Evolutionary conservation across 2,888 invertebrate species (phyloP).

Genomic region (Drosophila fungiperda): DNA sequence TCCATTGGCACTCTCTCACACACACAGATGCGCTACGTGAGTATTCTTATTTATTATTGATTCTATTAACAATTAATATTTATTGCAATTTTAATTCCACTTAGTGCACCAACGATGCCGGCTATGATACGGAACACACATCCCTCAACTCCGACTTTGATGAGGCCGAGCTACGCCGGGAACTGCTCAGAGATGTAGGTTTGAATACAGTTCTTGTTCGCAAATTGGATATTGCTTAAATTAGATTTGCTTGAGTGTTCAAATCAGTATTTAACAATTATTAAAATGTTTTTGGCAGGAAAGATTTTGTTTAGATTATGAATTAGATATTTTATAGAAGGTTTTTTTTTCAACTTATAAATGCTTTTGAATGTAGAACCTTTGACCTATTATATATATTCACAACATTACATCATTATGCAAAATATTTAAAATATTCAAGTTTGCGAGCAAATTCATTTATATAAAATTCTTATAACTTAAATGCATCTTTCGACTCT

Average conservation of each 20-base stretch:
- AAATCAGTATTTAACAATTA: neutral
- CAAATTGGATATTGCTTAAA: neutral
- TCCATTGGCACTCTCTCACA: constrained; percentile 88
- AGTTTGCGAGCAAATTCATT: neutral
- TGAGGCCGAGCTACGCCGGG: constrained; percentile 91
- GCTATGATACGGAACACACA: constrained; percentile 92
- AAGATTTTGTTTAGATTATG: neutral
- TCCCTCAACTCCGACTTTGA: constrained; percentile 92
- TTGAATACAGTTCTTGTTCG: neutral
- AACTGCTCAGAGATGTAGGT: constrained; percentile 93
- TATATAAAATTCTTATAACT: neutral
- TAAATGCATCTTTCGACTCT: neutral
- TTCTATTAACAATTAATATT: neutral
- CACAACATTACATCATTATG: neutral
- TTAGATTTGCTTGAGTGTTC: neutral
- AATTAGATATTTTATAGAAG: no score
- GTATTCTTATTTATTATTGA: constrained; percentile 18
- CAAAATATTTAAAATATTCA: neutral
- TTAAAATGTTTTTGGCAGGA: neutral
- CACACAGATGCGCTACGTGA: constrained; percentile 84
- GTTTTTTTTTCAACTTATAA: neutral
- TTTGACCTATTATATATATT: neutral
- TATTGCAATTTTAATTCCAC: constrained; percentile 9
- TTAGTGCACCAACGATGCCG: constrained; percentile 86
- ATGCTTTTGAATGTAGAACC: neutral